Percentiles rank a stretch among this genome's conserved stretches.
These are phyloP conservation scores for Eupithecia inturbata DNA, from an alignment of 2,888 invertebrate species.

Conservation along the genomic window DNA sequence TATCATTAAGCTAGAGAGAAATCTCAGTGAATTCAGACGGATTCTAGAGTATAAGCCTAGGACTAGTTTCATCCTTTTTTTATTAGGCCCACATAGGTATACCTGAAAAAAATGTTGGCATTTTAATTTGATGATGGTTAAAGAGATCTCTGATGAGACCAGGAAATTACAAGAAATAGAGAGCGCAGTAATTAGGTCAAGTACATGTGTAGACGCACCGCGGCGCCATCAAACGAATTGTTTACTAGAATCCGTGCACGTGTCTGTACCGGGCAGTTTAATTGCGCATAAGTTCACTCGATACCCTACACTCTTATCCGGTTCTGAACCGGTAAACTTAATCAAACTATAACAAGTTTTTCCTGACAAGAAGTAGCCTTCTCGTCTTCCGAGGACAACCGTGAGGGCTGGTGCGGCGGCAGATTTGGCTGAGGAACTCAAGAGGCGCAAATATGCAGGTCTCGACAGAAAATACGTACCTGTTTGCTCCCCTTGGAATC, in stretches of 20 bases:
- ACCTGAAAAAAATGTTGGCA: background rate
- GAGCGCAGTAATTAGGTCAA: slow-evolving; percentile 35
- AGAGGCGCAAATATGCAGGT: too few species aligned
- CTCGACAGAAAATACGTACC: too few species aligned
- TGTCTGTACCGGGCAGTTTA: slow-evolving; percentile 55
- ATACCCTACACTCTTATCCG: slow-evolving; percentile 11
- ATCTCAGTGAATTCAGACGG: background rate
- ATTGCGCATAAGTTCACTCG: slow-evolving; percentile 15
- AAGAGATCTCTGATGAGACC: background rate
- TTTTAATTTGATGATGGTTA: background rate
- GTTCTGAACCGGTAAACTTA: slow-evolving; percentile 1
- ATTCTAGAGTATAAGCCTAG: background rate
- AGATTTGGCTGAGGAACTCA: too few species aligned
- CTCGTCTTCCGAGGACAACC: too few species aligned
- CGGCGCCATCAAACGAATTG: slow-evolving; percentile 62
- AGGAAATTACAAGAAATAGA: background rate
- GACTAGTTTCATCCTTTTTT: background rate
- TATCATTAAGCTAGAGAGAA: background rate
- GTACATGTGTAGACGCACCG: slow-evolving; percentile 37
- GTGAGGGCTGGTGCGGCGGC: too few species aligned
- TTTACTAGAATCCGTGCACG: slow-evolving; percentile 68
- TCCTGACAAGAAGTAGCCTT: background rate
- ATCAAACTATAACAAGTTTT: slow-evolving; percentile 15
- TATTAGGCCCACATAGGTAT: too few species aligned
- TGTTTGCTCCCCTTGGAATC: too few species aligned